These are phyloP conservation scores for Scopus umbretta DNA, from an alignment of 2,113 vertebrate genomes.

Conservation along the genomic window DNA sequence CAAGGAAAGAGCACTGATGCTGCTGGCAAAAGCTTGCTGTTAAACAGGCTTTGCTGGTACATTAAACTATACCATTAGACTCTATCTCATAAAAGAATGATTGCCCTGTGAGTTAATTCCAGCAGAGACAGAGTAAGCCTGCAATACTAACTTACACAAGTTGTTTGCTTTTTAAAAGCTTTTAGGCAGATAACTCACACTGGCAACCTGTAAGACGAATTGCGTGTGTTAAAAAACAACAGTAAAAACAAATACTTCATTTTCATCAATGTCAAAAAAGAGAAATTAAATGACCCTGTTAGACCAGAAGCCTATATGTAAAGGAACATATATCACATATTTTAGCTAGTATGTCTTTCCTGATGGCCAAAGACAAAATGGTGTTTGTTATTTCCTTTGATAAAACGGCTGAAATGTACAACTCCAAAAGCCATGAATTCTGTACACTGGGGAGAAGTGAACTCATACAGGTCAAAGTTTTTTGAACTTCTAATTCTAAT, in stretches of 20 bases:
- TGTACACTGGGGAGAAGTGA: not conserved
- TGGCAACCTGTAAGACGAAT: not conserved
- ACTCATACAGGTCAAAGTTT: not conserved
- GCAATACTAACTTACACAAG: not conserved
- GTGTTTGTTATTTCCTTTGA: not conserved
- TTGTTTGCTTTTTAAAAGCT: not conserved
- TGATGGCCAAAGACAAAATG: not conserved
- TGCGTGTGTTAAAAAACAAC: not conserved
- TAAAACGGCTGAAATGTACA: not conserved
- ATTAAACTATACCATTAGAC: not conserved
- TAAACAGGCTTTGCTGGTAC: not conserved
- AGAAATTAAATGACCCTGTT: not conserved
- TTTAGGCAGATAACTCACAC: not conserved
- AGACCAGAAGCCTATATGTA: not conserved
- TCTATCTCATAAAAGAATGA: not conserved
- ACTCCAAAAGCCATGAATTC: not conserved
- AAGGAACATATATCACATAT: not conserved
- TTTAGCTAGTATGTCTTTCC: not conserved
- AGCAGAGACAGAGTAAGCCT: not conserved
- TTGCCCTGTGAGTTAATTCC: not conserved
- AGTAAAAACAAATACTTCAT: not conserved
- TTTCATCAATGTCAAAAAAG: fast-evolving
- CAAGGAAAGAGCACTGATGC: not conserved
- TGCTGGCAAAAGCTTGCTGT: not conserved
- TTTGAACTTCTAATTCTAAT: not conserved